Evolutionary conservation across 2,888 invertebrate species (phyloP), one percentile per base, ranked within the genome.

Genomic region (Macropis europaea): DNA sequence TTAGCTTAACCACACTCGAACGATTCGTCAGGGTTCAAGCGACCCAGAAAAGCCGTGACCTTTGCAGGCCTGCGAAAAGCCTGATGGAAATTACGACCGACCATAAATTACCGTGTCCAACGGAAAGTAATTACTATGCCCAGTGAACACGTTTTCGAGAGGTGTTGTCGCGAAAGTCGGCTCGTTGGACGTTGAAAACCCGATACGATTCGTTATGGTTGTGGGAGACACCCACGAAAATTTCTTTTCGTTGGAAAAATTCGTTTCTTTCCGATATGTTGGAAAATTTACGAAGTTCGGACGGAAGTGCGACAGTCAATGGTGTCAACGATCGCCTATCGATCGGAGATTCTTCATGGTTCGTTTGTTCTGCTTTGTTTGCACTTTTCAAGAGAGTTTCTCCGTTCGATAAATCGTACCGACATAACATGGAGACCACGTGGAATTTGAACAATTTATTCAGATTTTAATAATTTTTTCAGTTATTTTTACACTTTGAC

Each of bases 291-390:
- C 28, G 34, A 50, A n/a, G n/a, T n/a, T n/a, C 11, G 6, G 24
- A 36, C 53, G 54, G 45, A 45, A 69, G 28, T 42, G 17, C 26
- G 72, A 67, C 61, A 72, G 52, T 43, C 9, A 36, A 50, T 26
- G 59, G 76, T 69, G n/a, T 76, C 69, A 77, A 76, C 61, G 73
- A 53, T 76, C 74, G 59, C 38, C 36, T 69, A 75, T 75, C 76
- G 72, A 67, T 42, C 53, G 34, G 13, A 34, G 50, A 64, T 71
- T 57, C 47, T 17, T 32, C 30, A 28, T 19, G 17, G 38, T 53
- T 57, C 34, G 47, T 56, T 61, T 45, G 53, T 42, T 42, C 28
- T 42, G 24, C 38, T 32, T 47, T 40, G 63, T 48, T 45, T 42
- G 60, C 22, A 17, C 17, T 24, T 22, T 24, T 38, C 7, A 11